Conservation (phyloP, 2,113 vertebrate species). For the Pao palembangensis region DNA sequence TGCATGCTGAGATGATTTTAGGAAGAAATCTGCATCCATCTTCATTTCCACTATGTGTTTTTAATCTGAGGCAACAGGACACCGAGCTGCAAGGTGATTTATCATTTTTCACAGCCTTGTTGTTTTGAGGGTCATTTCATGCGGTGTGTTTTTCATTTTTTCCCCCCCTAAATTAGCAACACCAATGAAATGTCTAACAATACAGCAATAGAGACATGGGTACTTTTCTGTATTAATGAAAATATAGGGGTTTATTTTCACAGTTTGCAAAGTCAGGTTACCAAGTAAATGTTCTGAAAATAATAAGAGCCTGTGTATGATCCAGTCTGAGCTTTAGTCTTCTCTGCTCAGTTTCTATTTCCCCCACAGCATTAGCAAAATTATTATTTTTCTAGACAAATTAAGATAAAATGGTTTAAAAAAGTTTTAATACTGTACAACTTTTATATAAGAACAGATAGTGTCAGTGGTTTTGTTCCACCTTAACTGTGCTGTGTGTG, state of each 20-base stretch:
- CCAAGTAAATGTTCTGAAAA: not conserved
- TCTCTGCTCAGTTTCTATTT: conserved; percentile 16
- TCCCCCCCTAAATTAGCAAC: not conserved
- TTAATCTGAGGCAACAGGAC: conserved; percentile 10
- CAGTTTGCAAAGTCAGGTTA: conserved; percentile 8
- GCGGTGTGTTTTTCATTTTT: conserved; percentile 3
- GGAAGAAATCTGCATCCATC: conserved; percentile 7
- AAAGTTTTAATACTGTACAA: conserved; percentile 79
- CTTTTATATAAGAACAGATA: conserved; percentile 73
- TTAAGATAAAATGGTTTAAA: conserved; percentile 46
- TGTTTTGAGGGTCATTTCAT: conserved; percentile 4
- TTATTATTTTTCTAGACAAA: conserved; percentile 81
- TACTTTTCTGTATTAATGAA: not conserved
- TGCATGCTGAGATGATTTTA: conserved; percentile 19
- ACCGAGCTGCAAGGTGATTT: conserved; percentile 9
- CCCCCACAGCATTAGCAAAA: conserved; percentile 61
- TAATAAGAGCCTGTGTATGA: not conserved
- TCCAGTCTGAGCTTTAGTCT: conserved; percentile 14
- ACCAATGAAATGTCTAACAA: conserved; percentile 1
- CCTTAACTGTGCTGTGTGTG: conserved; percentile 74
- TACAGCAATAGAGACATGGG: conserved; percentile 17
- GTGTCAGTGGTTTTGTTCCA: conserved; percentile 68
- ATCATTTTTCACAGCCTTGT: not conserved
- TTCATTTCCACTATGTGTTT: conserved; percentile 6
- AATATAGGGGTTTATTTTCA: not conserved